phyloP scores from a whole-genome alignment of 2,113 vertebrate species.

The Gambusia affinis region DNA sequence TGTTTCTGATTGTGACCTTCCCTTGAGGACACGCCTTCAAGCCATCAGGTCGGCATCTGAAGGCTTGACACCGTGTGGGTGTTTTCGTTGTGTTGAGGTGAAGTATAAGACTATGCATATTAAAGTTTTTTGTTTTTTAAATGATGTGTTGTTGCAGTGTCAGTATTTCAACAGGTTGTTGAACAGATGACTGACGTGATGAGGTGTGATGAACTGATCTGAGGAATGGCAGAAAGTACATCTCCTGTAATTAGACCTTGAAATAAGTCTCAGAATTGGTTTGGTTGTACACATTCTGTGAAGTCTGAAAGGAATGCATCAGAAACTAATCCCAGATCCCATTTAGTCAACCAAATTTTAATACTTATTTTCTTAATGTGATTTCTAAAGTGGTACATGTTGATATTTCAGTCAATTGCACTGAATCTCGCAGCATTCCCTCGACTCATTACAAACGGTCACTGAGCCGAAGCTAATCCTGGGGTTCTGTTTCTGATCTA shows the following conservation, averaged over 20 bases:
- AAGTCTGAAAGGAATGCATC: background rate
- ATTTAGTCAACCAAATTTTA: background rate
- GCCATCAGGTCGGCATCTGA: no score
- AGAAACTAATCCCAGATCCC: background rate
- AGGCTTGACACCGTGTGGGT: no score
- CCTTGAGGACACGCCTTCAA: no score
- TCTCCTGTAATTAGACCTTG: background rate
- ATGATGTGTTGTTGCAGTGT: background rate
- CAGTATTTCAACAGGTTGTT: background rate
- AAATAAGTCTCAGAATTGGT: background rate
- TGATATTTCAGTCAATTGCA: background rate
- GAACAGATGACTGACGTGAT: background rate
- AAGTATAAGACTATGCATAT: background rate
- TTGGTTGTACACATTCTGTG: background rate
- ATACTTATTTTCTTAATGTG: background rate
- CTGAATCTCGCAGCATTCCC: background rate
- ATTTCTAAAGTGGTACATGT: background rate
- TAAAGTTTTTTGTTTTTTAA: background rate
- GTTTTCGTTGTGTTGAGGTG: background rate
- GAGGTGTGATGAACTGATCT: background rate
- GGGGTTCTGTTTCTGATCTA: background rate
- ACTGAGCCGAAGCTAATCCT: background rate
- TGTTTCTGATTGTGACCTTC: no score
- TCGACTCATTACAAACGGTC: background rate
- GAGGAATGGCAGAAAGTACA: background rate